Evolutionary conservation across 1,140 invertebrate genomes (phyloP).

Genomic region (Nautilus pompilius): DNA sequence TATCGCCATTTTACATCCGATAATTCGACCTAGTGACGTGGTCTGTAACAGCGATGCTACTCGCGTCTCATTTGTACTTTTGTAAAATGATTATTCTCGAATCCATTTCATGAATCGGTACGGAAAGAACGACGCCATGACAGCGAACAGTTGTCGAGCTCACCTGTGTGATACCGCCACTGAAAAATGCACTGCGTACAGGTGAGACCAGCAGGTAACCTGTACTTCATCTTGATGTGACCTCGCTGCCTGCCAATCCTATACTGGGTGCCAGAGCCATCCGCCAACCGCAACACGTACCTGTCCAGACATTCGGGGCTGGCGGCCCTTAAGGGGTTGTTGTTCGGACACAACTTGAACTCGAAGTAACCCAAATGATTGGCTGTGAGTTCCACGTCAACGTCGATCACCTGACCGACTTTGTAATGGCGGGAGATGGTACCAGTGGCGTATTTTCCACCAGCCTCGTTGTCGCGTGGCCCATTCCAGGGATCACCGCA

Average conservation of each 20-base stretch:
- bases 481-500: constrained; percentile 48
- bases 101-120: too few species aligned
- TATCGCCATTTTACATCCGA: too few species aligned
- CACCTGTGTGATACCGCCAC: constrained; percentile 33
- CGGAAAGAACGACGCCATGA: too few species aligned
- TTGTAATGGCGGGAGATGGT: constrained; percentile 34
- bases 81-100: too few species aligned
- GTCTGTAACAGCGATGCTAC: too few species aligned
- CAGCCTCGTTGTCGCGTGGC: constrained; percentile 40
- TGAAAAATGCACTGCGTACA: constrained; percentile 39
- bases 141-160: too few species aligned
- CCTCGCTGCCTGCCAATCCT: constrained; percentile 18
- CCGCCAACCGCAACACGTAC: background rate
- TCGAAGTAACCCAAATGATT: constrained; percentile 72
- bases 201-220: constrained; percentile 23
- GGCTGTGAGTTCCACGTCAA: background rate
- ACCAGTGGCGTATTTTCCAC: constrained; percentile 46
- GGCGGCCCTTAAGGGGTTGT: constrained; percentile 25
- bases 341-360: constrained; percentile 74
- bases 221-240: constrained; percentile 25
- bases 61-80: too few species aligned
- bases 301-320: constrained; percentile 4
- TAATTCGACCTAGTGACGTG: too few species aligned
- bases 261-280: constrained; percentile 10
- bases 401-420: background rate